Percentiles rank a stretch among this genome's conserved stretches.
Conservation (phyloP, 2,797 vertebrate genomes). For the Scomberomorus guttatus region DNA sequence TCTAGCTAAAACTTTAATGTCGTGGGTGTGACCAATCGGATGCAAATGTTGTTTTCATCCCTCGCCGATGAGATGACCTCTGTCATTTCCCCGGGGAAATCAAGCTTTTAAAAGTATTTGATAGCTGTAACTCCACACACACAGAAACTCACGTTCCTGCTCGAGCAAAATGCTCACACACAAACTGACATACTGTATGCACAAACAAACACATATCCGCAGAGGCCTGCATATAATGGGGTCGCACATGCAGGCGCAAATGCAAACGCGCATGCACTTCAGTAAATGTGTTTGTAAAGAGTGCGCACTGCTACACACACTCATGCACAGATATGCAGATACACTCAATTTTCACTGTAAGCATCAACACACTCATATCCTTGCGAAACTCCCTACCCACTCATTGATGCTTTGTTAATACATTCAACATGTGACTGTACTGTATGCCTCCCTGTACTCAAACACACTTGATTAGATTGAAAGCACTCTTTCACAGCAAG, state of each 20-base stretch:
- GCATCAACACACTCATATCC: conserved; percentile 42
- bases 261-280: conserved; percentile 27
- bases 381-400: conserved; percentile 50
- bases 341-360: conserved; percentile 29
- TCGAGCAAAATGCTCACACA: conserved; percentile 26
- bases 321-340: conserved; percentile 33
- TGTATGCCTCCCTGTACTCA: conserved; percentile 42
- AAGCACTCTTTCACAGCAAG: conserved; percentile 61
- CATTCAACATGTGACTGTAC: conserved; percentile 65
- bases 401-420: conserved; percentile 67
- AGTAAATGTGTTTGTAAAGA: conserved; percentile 7
- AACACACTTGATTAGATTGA: conserved; percentile 65
- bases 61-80: conserved; percentile 93
- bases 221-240: conserved; percentile 37
- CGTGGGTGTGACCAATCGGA: conserved; percentile 96
- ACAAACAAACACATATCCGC: conserved; percentile 49
- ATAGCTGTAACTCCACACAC: conserved; percentile 81
- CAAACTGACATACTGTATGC: conserved; percentile 41
- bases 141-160: conserved; percentile 8
- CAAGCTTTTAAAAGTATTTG: conserved; percentile 89
- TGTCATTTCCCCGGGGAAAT: conserved; percentile 93
- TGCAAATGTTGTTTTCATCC: conserved; percentile 99
- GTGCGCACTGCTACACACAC: conserved; percentile 3
- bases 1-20: conserved; percentile 98
- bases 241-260: conserved; percentile 40